Evolutionary conservation across 2,888 invertebrate species (phyloP), one percentile per base, ranked within the genome.

Genomic region (Mylabris sibirica): DNA sequence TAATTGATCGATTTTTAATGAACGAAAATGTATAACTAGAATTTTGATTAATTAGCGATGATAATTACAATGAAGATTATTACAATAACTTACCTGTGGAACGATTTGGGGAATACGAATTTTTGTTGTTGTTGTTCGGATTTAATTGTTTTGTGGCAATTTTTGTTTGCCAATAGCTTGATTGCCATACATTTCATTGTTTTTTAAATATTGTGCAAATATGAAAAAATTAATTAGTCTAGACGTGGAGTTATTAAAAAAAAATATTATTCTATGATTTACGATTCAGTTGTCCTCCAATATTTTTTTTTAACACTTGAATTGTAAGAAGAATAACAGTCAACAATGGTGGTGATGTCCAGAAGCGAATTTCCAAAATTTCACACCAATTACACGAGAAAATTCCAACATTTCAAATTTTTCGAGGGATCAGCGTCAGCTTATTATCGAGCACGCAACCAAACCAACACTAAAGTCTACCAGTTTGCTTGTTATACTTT

Each of bases 381-480:
- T 44, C 44, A 17, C 44, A 44, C 44, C 6, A 44, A 44, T 44
- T 44, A 17, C 3, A 5, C 4, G 44, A 1, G n/a, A 44, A 44
- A 44, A 17, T 38, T 38, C 38, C 11, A 14, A 17, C n/a, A 41
- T 41, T 41, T 41, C 35, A 41, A n/a, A 41, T 14, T 30, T 30
- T 30, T 30, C 8, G 30, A 41, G 12, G 4, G 41, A 41, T 41
- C 2, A 41, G 44, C 44, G 44, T 80, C 80, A 81, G 78, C 80
- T 77, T 81, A 79, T 78, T 80, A 78, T 76, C 68, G 65, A 64
- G 67, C 81, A 82, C 81, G 82, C 81, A 81, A 82, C 79, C 79
- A 74, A 76, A 73, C 75, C 75, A 77, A 76, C 79, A 79, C 79
- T 76, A 76, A 76, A 77, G 72, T 65, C 76, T 76, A 77, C 72